Evolutionary conservation across 2,113 vertebrate genomes (phyloP).

Genomic region (Chamaea fasciata): DNA sequence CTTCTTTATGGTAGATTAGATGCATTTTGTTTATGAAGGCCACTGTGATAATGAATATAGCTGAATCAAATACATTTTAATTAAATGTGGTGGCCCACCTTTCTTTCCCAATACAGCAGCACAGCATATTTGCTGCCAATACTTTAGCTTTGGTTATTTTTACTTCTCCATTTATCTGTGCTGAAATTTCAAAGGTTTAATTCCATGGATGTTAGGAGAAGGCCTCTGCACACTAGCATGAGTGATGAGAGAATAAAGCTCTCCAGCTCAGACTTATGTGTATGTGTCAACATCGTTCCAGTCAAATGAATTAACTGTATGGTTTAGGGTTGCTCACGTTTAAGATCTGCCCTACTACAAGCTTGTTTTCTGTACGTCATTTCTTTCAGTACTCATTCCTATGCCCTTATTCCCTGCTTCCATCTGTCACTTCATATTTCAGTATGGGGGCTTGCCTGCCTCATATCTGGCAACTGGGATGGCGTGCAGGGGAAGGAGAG

Average conservation of each 20-base stretch:
- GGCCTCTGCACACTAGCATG: background rate
- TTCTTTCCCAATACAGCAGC: background rate
- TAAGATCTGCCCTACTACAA: background rate
- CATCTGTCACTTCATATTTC: background rate
- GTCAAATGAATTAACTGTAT: background rate
- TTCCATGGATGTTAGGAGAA: background rate
- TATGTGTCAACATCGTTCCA: background rate
- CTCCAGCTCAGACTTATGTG: background rate
- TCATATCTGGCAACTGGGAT: background rate
- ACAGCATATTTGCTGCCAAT: background rate
- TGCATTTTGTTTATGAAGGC: background rate
- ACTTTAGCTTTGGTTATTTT: background rate
- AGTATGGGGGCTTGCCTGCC: background rate
- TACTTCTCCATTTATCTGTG: background rate
- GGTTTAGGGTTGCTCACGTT: background rate
- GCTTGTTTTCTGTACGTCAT: background rate
- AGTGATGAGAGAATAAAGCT: background rate
- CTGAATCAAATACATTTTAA: background rate
- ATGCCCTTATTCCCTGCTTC: background rate
- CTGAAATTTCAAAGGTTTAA: background rate
- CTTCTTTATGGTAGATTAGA: background rate
- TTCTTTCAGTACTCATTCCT: background rate
- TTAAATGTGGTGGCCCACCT: background rate
- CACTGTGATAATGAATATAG: background rate
- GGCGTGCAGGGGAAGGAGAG: background rate